phyloP scores from a whole-genome alignment of 2,797 vertebrate species.

The Lutra lutra region DNA sequence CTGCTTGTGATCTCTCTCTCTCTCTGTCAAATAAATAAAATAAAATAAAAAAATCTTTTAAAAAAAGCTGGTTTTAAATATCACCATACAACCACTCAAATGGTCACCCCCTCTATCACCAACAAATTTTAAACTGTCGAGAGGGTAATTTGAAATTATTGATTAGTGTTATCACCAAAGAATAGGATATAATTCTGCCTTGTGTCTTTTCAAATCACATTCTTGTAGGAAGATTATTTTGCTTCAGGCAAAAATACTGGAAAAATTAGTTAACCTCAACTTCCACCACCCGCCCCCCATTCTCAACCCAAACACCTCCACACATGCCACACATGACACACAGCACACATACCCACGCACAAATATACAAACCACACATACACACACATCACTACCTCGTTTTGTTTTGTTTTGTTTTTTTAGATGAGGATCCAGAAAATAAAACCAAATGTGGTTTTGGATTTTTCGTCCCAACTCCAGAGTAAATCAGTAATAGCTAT shows the following conservation, averaged over 20 bases:
- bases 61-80: constrained; percentile 10
- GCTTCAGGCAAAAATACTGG: background rate
- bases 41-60: background rate
- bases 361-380: background rate
- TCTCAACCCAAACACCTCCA: background rate
- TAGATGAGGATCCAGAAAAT: background rate
- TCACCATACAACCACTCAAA: background rate
- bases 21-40: too few species aligned
- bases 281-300: background rate
- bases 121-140: constrained; percentile 27
- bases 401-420: background rate
- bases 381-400: background rate
- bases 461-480: background rate
- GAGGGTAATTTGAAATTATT: constrained; percentile 14
- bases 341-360: background rate
- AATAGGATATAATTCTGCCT: background rate
- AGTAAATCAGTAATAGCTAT: background rate
- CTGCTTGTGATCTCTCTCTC: too few species aligned
- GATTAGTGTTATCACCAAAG: background rate
- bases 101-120: background rate
- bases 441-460: background rate
- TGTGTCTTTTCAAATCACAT: constrained; percentile 28
- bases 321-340: background rate
- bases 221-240: background rate
- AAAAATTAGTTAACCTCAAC: background rate